Base-by-base conservation (phyloP, 64 coral and sea anemone genomes). In the Stylophora pistillata region DNA sequence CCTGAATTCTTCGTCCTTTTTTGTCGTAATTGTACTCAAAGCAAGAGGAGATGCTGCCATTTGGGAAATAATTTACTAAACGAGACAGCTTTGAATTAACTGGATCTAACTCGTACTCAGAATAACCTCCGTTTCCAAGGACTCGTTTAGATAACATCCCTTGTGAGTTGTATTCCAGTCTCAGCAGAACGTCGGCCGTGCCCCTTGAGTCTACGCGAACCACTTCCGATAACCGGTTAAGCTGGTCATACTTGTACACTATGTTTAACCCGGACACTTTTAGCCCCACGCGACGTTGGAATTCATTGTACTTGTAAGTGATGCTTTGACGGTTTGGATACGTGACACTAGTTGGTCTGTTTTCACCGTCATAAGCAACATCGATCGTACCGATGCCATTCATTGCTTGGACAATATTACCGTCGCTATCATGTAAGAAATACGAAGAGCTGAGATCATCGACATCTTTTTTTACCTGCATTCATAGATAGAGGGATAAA, bases 1-100 rank as follows among this genome's bases (percentile, higher is more conserved):
- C 59, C 60, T 77, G 63, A 23, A 88, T 20, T n/a, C 78, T 78
- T 53, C 94, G 82, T n/a, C 94, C 94, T 59, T 89, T 91, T 0
- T 70, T 58, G 77, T 95, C 86, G 52, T 95, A 91, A 29, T 87
- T 61, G 58, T 95, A 95, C 53, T 95, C 94, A 88, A 95, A 95
- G 13, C 53, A 88, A 4, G 85, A 91, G 5, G 76, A 92, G 16
- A 61, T 30, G 14, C 74, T 66, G 12, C 90, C 83, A 18, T 78
- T 73, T 5, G 90, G 84, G 9, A 32, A 87, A 37, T 55, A 59
- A 58, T 92, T 92, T 33, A 77, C 68, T 15, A 78, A 21, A 47
- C 86, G 86, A 18, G 57, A 63, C 15, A 87, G 37, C 58, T 84
- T 70, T 31, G 34, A 86, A 10, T 53, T 87, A 33, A 56, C 57